Conservation (phyloP, 2,113 vertebrate genomes). For the Onychostoma macrolepis region DNA sequence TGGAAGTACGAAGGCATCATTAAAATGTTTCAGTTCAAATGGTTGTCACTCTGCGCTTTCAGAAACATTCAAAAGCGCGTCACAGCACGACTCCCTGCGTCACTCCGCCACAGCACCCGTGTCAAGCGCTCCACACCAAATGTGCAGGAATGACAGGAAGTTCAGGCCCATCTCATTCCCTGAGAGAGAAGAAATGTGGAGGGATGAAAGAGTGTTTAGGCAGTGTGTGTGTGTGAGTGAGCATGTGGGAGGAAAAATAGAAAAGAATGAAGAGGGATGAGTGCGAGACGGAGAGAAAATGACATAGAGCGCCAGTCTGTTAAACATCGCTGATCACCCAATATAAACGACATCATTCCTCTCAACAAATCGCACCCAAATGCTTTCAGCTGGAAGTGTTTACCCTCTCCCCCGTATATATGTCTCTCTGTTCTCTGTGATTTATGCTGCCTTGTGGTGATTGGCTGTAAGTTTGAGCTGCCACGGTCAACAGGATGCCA, state of each 20-base stretch:
- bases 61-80: background rate
- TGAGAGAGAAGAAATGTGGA: constrained; percentile 3
- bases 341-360: constrained; percentile 50
- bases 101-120: background rate
- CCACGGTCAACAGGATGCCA: constrained; percentile 34
- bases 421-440: constrained; percentile 24
- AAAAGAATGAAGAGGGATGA: constrained; percentile 18
- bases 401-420: constrained; percentile 25
- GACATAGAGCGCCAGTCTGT: constrained; percentile 10
- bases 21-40: constrained; percentile 47
- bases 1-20: constrained; percentile 18
- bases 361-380: constrained; percentile 36
- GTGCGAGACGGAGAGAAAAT: background rate
- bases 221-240: background rate
- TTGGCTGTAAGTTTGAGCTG: constrained; percentile 26
- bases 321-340: constrained; percentile 49
- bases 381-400: constrained; percentile 44
- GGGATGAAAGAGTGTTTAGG: background rate
- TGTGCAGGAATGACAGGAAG: constrained; percentile 26
- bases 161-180: constrained; percentile 2
- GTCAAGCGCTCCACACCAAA: constrained; percentile 4
- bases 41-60: background rate
- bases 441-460: constrained; percentile 19
- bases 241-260: background rate
- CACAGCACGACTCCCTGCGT: constrained; percentile 11